Evolutionary conservation across 2,797 vertebrate species (phyloP), one percentile per base, ranked within the genome.

Genomic region (Poeciliopsis gracilis): DNA sequence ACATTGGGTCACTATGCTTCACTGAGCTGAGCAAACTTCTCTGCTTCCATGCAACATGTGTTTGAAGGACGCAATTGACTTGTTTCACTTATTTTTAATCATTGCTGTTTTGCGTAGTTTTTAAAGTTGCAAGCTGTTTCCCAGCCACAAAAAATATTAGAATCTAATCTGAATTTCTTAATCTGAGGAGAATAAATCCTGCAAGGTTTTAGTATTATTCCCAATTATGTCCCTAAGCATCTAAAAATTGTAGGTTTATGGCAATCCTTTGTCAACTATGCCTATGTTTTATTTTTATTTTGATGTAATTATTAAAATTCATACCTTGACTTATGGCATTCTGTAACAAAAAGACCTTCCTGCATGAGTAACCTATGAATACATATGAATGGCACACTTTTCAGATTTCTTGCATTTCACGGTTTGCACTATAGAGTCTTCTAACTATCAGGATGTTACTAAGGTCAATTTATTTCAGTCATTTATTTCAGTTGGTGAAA

Each of bases 1-100:
- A 86, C 55, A 83, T 90, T 81, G 90, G 94, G 94, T 95, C 93
- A 93, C 87, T 82, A 92, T 87, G 94, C 92, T 92, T 92, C 92
- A 87, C 85, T 95, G 87, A 93, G 73, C 91, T 94, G 90, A 91
- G 89, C 91, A 95, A 95, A 95, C 93, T 57, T 75, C 90, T 87
- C 67, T 67, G 36, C 75, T 89, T 90, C 84, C 82, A 80, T 28
- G 38, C 79, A 86, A 77, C 86, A 79, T 86, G 74, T 79, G 83
- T 75, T 84, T 82, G 61, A 74, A 78, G 74, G 67, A 70, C 82
- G 83, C 66, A 25, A 77, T 88, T 86, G 83, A 82, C 83, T 51
- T 38, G 66, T 72, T 79, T 77, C 82, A 57, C 79, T 45, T 73
- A 70, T 23, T 73, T 59, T 20, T 67, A 5, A 11, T 25, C 33